Conservation (phyloP, 2,888 invertebrate genomes). For the Eulithis testata region DNA sequence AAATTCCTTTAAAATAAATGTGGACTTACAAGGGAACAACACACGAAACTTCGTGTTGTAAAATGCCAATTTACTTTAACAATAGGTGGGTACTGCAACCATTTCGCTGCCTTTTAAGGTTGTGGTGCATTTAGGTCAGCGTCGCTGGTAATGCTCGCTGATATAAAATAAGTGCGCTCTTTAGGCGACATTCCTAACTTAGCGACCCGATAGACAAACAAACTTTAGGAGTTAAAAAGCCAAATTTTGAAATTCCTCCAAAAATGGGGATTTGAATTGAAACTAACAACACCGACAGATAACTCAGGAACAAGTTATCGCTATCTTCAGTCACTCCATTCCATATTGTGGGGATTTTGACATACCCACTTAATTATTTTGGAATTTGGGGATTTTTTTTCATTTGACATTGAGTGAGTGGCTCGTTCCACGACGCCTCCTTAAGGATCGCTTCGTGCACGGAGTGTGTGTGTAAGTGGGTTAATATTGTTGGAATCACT, state of each 20-base stretch:
- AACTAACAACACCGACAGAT: too few relatives aligned
- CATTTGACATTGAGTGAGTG: background rate
- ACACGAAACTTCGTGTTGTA: slow-evolving; percentile 75
- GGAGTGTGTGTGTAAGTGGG: slow-evolving; percentile 41
- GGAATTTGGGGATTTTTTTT: too few relatives aligned
- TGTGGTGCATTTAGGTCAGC: slow-evolving; percentile 69
- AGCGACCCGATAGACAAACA: background rate
- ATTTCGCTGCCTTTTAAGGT: slow-evolving; percentile 75
- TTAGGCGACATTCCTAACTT: slow-evolving; percentile 4
- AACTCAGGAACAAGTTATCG: too few relatives aligned
- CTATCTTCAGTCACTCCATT: too few relatives aligned
- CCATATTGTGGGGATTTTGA: too few relatives aligned
- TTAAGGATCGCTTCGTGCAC: slow-evolving; percentile 39
- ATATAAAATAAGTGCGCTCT: slow-evolving; percentile 52
- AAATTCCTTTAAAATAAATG: slow-evolving; percentile 32
- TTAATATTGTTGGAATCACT: slow-evolving; percentile 63
- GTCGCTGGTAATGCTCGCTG: slow-evolving; percentile 63
- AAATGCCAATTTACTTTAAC: slow-evolving; percentile 81
- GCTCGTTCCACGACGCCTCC: background rate
- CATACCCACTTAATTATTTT: too few relatives aligned
- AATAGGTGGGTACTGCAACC: slow-evolving; percentile 63
- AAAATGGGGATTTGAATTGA: too few relatives aligned
- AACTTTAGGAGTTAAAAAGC: too few relatives aligned
- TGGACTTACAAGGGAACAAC: slow-evolving; percentile 58
- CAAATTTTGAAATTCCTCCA: too few relatives aligned